phyloP scores from a whole-genome alignment of 2,113 vertebrate genomes.

The Egretta garzetta region DNA sequence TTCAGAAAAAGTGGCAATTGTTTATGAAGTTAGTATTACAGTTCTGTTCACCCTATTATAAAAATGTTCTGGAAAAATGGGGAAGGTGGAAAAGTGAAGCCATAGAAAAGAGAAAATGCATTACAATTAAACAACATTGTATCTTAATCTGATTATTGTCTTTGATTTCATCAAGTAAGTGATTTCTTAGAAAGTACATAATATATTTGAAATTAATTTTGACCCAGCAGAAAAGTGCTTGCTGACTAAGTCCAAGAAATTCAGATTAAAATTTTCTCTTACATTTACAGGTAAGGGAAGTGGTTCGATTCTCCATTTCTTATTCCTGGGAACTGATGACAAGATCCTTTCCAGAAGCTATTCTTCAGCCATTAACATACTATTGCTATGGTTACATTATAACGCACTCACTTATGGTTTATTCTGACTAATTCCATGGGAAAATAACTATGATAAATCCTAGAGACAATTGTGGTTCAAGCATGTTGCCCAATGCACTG shows the following conservation, averaged over 20 bases:
- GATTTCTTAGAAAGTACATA: background rate
- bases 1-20: background rate
- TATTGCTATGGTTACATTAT: background rate
- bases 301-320: background rate
- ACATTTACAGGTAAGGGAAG: background rate
- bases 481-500: accelerated
- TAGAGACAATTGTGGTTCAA: background rate
- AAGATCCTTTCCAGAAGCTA: background rate
- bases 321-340: background rate
- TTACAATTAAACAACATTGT: background rate
- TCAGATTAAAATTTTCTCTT: background rate
- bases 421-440: background rate
- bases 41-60: background rate
- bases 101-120: background rate
- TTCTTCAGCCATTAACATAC: background rate
- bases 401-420: background rate
- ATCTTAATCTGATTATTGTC: background rate
- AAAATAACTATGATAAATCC: background rate
- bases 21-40: background rate
- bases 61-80: background rate
- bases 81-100: background rate
- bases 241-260: background rate
- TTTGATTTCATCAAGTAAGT: background rate
- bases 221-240: background rate
- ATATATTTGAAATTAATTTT: background rate